A percentile compares a stretch with the other conserved stretches of the same genome.
phyloP scores from a whole-genome alignment of 92 coral and sea anemone species.

The Zoanthus sansibaricus region DNA sequence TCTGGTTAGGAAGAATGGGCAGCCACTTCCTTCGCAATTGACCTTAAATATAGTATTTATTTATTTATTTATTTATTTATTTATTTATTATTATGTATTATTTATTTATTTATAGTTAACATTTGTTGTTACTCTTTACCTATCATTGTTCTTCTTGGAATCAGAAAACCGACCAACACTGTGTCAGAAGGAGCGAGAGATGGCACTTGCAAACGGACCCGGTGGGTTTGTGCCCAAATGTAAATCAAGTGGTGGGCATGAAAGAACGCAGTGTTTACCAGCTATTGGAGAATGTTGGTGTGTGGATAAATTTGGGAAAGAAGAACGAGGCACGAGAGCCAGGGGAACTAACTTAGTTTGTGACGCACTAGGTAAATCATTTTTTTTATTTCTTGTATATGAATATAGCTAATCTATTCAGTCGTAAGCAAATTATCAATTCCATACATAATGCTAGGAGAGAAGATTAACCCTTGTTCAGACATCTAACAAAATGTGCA shows the following conservation, averaged over 20 bases:
- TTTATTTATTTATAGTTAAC: too few relatives aligned
- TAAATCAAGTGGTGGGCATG: slow-evolving; percentile 73
- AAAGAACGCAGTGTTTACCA: slow-evolving; percentile 78
- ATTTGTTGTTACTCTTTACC: not conserved
- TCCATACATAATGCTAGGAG: not conserved
- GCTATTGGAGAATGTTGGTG: slow-evolving; percentile 91
- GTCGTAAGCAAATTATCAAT: not conserved
- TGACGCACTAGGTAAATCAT: slow-evolving; percentile 76
- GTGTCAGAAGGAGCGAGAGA: slow-evolving; percentile 71
- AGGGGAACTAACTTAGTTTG: slow-evolving; percentile 78
- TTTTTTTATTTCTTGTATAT: not conserved
- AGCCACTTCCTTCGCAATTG: too few relatives aligned
- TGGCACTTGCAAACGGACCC: slow-evolving; percentile 47
- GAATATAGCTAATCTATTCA: not conserved
- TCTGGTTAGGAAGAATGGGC: too few relatives aligned
- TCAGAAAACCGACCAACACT: slow-evolving; percentile 64
- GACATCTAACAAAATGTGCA: too few relatives aligned
- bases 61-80: too few relatives aligned
- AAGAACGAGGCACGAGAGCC: slow-evolving; percentile 79
- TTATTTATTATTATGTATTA: too few relatives aligned
- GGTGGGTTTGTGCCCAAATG: slow-evolving; percentile 76
- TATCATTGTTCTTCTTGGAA: not conserved
- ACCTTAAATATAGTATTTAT: too few relatives aligned
- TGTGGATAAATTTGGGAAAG: slow-evolving; percentile 84
- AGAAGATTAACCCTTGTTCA: too few relatives aligned